Evolutionary conservation across 2,888 invertebrate species (phyloP).

Genomic region (Didymodactylos carnosus): DNA sequence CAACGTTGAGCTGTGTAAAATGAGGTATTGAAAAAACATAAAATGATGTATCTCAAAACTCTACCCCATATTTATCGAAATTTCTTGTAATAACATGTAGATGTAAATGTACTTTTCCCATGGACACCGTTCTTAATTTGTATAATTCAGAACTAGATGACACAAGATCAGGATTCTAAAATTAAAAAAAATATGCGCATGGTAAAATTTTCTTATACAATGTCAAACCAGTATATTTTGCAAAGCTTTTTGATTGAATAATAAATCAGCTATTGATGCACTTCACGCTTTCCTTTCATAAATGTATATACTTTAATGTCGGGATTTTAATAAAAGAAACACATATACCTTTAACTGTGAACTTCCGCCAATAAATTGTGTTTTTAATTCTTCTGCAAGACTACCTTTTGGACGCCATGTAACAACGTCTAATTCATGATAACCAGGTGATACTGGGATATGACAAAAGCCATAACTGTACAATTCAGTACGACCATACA

Average conservation of each 20-base stretch:
- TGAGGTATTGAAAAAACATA: no score
- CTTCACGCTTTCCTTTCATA: background rate
- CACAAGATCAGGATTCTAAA: constrained; percentile 40
- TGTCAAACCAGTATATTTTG: background rate
- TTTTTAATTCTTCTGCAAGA: constrained; percentile 44
- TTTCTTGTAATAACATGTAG: constrained; percentile 55
- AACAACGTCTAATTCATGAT: constrained; percentile 53
- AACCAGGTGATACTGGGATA: constrained; percentile 60
- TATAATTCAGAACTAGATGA: constrained; percentile 48
- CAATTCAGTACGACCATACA: constrained; percentile 63
- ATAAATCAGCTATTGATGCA: no score
- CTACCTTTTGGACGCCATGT: constrained; percentile 52
- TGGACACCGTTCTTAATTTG: constrained; percentile 60
- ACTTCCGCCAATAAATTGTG: constrained; percentile 46
- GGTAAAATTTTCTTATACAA: background rate
- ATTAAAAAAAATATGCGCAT: no score
- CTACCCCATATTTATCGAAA: constrained; percentile 64
- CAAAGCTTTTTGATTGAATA: no score
- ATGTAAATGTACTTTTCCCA: constrained; percentile 56
- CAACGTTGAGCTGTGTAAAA: no score
- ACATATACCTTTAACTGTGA: constrained; percentile 42
- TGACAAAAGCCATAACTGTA: constrained; percentile 66
- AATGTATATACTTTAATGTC: background rate
- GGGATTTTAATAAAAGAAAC: no score
- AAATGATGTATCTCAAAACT: no score